Evolutionary conservation across 1,140 invertebrate species (phyloP), one percentile per base, ranked within the genome.

Genomic region (Amyelois transitella): DNA sequence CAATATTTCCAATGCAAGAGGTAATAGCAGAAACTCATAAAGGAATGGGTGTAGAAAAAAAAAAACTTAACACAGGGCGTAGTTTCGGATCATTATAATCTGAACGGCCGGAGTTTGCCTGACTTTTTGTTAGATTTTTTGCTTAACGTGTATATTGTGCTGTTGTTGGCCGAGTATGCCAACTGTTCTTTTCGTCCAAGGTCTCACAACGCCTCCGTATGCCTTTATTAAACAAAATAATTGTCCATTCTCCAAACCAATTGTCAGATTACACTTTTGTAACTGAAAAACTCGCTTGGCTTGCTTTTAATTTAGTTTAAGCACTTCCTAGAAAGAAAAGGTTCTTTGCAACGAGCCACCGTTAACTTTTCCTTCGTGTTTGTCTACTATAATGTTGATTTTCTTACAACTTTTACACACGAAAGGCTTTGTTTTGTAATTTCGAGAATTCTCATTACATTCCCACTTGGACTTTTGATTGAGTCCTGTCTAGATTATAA

Each of bases 261-360:
- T 77, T 76, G 73, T 76, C 75, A 77, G 71, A 76, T 77, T 75
- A 69, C 63, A 75, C 69, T 66, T 68, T 74, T 47, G 62, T 21
- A 21, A 53, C 64, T 69, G 70, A 75, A 82, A 80, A 77, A 75
- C 69, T 60, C 64, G 64, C 58, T 53, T 60, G 55, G 69, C 56
- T 51, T 57, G 63, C 69, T 76, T 78, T 82, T 81, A 81, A 78
- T 83, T 83, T 77, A 74, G 69, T 81, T 75, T 66, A 75, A 80
- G 73, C 72, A 72, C 72, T 86, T 81, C 77, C 71, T 77, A 71
- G 72, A 81, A 81, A 74, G 75, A 77, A 73, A 77, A 78, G 71
- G 68, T 64, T 58, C 62, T 51, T 61, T 69, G 19, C 53, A 55
- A 60, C 61, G 63, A 74, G 49, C 55, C 56, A 43, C 62, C 64